Base-by-base conservation (phyloP, 2,113 vertebrate genomes). In the Athene noctua region DNA sequence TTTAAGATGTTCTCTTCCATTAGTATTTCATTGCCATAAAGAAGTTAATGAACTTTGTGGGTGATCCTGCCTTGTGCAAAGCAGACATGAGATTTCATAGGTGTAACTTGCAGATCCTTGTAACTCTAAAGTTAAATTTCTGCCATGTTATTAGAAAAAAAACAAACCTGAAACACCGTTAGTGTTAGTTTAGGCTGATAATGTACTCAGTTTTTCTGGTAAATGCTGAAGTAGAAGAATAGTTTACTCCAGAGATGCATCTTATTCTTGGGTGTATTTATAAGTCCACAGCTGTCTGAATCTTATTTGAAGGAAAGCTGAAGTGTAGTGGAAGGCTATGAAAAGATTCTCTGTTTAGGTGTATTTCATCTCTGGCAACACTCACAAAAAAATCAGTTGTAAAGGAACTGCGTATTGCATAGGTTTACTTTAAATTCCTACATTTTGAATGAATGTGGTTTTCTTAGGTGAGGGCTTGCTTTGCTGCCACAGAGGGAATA, bases 321-420 rank as follows among this genome's bases (percentile, higher is more conserved):
- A 73, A 90, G 17, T 46, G 34, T 67, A 25, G 55, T 3, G 10
- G 49, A 52, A 90, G 21, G 5, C 38, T 79, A 18, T 75, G 65
- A 54, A 44, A 74, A 71, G 61, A 30, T 54, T 25, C 1, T 8
- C 3, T 79, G 29, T 72, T 92, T 36, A 44, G 8, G 20, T 86
- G 30, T 73, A 36, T 58, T 40, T 68, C 21, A 29, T 44, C 32
- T 86, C 25, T 29, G 42, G 63, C 36, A 92, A 34, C 0, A 1
- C 26, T 67, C 44, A 80, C 23, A 86, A 90, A 88, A 88, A 63
- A 51, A 82, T 55, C n/a, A 63, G 20, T 47, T 86, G 44, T 91
- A 55, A 83, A 67, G 57, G 62, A 90, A 26, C 22, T 11, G 32
- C 59, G 44, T 47, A 26, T 89, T 88, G 68, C 2, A 8, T 52